Evolutionary conservation across 2,888 invertebrate species (phyloP).

Genomic region (Hecatera dysodea): DNA sequence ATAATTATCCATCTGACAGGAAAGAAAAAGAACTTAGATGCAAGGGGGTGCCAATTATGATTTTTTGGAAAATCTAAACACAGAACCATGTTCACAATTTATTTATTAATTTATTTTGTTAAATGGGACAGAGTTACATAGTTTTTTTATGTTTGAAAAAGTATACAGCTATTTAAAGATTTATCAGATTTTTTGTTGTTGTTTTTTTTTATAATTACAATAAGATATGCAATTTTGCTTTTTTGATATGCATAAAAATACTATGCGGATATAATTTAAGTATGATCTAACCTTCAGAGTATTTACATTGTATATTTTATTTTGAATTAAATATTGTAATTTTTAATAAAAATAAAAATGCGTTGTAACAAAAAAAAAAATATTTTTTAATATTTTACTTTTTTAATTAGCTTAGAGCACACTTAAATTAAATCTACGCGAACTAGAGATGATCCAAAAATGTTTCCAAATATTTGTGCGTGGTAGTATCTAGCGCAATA

Average conservation of each 20-base stretch:
- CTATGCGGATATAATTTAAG: conserved; percentile 35
- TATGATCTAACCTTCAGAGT: not conserved
- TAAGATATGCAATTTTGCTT: conserved; percentile 62
- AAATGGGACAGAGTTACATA: conserved; percentile 66
- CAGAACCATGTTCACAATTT: conserved; percentile 45
- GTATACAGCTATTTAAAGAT: conserved; percentile 58
- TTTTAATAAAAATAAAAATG: not conserved
- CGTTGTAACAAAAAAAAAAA: not conserved
- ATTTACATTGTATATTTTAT: conserved; percentile 8
- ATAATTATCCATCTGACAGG: no score
- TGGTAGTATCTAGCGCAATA: conserved; percentile 60
- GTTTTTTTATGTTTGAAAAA: conserved; percentile 56
- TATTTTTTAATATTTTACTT: not conserved
- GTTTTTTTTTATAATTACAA: conserved; percentile 38
- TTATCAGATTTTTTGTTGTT: conserved; percentile 38
- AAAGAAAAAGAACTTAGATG: no score
- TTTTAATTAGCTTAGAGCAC: not conserved
- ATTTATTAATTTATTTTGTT: conserved; percentile 58
- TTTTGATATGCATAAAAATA: conserved; percentile 61
- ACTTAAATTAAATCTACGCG: conserved; percentile 37
- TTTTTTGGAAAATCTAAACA: conserved; percentile 27
- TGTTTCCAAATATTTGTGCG: conserved; percentile 68
- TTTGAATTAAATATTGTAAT: not conserved
- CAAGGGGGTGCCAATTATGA: no score
- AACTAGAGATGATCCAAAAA: conserved; percentile 58